A percentile compares a stretch with the other conserved stretches of the same genome.
These are phyloP conservation scores for Lipophrys pholis DNA, from an alignment of 2,113 vertebrate genomes.

Conservation along the genomic window DNA sequence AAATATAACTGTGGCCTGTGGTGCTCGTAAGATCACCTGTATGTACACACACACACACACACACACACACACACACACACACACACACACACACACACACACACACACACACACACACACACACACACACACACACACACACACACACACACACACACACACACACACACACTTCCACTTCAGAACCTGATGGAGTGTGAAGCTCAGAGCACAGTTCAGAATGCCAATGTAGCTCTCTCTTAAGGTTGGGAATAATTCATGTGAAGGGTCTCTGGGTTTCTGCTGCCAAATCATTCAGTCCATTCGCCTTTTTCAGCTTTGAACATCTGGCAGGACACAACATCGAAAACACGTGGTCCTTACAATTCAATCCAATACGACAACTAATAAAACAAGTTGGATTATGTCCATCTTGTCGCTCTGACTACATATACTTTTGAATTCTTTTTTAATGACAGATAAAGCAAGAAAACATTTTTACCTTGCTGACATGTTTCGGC, in stretches of 20 bases:
- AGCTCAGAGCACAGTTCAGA: slow-evolving; percentile 56
- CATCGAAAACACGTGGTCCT: background rate
- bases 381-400: too few relatives aligned
- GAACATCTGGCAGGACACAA: slow-evolving; percentile 18
- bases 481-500: too few relatives aligned
- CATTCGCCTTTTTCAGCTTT: slow-evolving; percentile 9
- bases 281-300: slow-evolving; percentile 45
- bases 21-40: slow-evolving; percentile 51
- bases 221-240: slow-evolving; percentile 59
- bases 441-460: too few relatives aligned
- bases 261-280: slow-evolving; percentile 49
- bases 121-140: too few relatives aligned
- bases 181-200: slow-evolving; percentile 58
- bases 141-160: slow-evolving; percentile 4
- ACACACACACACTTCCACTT: slow-evolving; percentile 17
- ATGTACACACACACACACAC: background rate
- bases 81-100: too few relatives aligned
- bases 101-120: too few relatives aligned
- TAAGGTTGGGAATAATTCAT: slow-evolving; percentile 71
- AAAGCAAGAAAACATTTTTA: too few relatives aligned
- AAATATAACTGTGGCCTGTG: slow-evolving; percentile 51
- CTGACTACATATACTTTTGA: too few relatives aligned
- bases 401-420: too few relatives aligned
- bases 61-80: too few relatives aligned
- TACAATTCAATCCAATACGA: slow-evolving; percentile 9